Conservation (phyloP, 2,888 invertebrate genomes). For the Philhelius pedissequus region DNA sequence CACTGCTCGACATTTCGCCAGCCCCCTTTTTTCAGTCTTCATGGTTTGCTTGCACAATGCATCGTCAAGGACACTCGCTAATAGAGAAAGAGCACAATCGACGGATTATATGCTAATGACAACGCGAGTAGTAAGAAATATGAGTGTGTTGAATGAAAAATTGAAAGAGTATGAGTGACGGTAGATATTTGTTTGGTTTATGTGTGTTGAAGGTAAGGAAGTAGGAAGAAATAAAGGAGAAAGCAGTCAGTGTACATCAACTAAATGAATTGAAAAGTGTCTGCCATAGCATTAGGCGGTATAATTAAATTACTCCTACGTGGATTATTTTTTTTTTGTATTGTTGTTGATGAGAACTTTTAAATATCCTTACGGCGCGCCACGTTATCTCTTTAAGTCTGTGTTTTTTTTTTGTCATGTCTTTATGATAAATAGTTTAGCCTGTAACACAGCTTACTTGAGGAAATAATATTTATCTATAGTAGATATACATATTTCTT, state of each 20-base stretch:
- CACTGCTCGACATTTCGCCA: conserved; percentile 7
- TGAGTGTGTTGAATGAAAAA: not conserved
- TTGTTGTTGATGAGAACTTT: not conserved
- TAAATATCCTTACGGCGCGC: not conserved
- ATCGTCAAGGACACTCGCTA: conserved; percentile 46
- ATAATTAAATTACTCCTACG: conserved; percentile 35
- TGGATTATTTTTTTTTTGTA: not conserved
- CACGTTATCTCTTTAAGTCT: conserved; percentile 9
- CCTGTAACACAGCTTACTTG: conserved; percentile 24
- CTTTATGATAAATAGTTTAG: conserved; percentile 21
- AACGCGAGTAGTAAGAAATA: conserved; percentile 39
- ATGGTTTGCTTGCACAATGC: not conserved
- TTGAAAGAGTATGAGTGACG: not conserved
- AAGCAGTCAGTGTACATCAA: not conserved
- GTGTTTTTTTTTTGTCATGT: not conserved
- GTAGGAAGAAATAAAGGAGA: not conserved
- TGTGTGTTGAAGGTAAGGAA: not conserved
- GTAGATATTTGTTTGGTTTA: not conserved
- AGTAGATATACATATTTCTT: not conserved
- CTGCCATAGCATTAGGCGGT: not conserved
- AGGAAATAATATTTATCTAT: conserved; percentile 7
- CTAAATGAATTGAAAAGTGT: conserved; percentile 20
- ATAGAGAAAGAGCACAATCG: conserved; percentile 31
- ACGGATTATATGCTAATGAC: conserved; percentile 54
- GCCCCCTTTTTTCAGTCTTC: not conserved